Conservation (phyloP, 2,888 invertebrate genomes). For the Lomographa bimaculata region DNA sequence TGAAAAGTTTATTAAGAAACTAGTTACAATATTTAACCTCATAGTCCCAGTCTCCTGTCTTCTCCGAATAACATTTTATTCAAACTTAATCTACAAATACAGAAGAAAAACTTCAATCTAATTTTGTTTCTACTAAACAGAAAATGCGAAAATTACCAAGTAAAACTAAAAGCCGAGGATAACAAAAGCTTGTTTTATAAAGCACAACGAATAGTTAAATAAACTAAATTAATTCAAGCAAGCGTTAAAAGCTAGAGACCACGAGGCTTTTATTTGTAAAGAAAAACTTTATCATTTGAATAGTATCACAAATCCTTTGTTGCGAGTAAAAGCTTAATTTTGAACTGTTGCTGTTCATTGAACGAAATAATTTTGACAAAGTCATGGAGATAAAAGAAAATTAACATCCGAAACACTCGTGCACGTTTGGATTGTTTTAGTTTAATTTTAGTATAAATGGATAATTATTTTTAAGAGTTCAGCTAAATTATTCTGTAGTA, state of each 20-base stretch:
- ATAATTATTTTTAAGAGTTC: too few species aligned
- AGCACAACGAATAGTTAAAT: conserved; percentile 17
- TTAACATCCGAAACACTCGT: too few species aligned
- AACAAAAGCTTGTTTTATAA: conserved; percentile 16
- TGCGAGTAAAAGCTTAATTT: conserved; percentile 49
- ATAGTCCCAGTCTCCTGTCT: too few species aligned
- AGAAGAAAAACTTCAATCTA: too few species aligned
- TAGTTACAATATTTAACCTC: too few species aligned
- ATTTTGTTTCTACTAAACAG: conserved; percentile 3
- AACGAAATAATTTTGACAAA: conserved; percentile 54
- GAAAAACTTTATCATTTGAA: conserved; percentile 39
- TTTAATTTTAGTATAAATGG: too few species aligned
- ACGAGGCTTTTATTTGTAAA: conserved; percentile 32
- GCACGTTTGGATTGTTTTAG: too few species aligned
- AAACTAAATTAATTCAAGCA: conserved; percentile 22
- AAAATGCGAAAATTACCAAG: conserved; percentile 12
- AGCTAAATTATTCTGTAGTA: too few species aligned
- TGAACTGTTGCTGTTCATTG: conserved; percentile 53
- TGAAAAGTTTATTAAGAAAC: too few species aligned
- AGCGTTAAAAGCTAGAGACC: conserved; percentile 16
- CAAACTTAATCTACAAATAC: too few species aligned
- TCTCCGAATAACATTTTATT: too few species aligned
- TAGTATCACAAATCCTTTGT: conserved; percentile 44
- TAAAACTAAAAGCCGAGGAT: conserved; percentile 14
- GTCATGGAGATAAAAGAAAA: conserved; percentile 47